These are phyloP conservation scores for Leontocebus nigricollis DNA, from an alignment of 2,797 vertebrate species.

Conservation along the genomic window DNA sequence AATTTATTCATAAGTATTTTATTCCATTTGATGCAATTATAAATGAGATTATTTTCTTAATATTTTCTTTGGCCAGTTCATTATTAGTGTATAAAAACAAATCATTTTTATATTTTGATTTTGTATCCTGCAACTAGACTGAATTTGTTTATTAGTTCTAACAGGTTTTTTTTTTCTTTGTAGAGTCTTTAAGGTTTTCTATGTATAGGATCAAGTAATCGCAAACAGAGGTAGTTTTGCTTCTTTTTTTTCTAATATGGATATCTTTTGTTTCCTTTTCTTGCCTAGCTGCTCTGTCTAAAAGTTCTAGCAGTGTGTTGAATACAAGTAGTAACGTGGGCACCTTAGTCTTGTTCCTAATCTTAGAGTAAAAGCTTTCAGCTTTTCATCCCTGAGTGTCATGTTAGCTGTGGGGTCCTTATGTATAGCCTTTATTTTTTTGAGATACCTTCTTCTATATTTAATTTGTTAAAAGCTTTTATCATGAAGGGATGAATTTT, in stretches of 20 bases:
- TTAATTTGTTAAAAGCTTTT: not conserved
- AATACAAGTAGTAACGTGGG: not conserved
- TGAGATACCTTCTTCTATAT: not conserved
- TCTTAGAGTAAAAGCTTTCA: not conserved
- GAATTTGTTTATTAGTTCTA: not conserved
- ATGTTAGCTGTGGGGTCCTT: not conserved
- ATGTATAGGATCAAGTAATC: not conserved
- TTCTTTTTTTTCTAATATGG: not conserved
- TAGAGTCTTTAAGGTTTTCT: not conserved
- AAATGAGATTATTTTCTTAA: not conserved
- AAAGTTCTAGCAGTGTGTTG: not conserved
- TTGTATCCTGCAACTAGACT: not conserved
- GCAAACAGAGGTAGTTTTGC: not conserved
- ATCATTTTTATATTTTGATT: not conserved
- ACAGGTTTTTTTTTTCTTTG: not conserved
- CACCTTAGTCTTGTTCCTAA: not conserved
- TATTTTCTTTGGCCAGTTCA: not conserved
- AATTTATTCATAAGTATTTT: not conserved
- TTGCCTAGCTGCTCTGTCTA: not conserved
- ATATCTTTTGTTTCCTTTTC: not conserved
- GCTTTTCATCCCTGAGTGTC: not conserved
- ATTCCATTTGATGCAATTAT: not conserved
- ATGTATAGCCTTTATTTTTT: not conserved
- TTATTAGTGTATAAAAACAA: not conserved
- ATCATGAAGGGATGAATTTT: not conserved